Percentiles rank a stretch among this genome's conserved stretches.
phyloP scores from a whole-genome alignment of 1,140 invertebrate genomes.

The Maniola jurtina region DNA sequence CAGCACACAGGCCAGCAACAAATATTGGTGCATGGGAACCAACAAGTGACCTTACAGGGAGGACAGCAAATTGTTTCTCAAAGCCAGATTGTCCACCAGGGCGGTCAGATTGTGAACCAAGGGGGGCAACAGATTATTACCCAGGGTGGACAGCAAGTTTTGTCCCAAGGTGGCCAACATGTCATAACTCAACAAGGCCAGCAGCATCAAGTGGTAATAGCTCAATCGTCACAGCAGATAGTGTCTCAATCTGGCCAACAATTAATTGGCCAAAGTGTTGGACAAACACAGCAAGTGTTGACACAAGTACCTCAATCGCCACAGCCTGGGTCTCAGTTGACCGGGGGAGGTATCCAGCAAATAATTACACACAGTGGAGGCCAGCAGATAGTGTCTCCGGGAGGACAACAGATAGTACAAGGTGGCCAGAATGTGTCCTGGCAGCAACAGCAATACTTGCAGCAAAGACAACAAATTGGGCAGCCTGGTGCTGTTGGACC shows the following conservation, averaged over 20 bases:
- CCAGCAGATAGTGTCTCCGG: constrained; percentile 71
- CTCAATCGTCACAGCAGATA: constrained; percentile 66
- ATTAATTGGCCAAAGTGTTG: constrained; percentile 64
- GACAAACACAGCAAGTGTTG: constrained; percentile 66
- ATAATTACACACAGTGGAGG: constrained; percentile 69
- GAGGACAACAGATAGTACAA: constrained; percentile 70
- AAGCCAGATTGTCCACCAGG: constrained; percentile 70
- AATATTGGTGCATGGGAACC: constrained; percentile 71
- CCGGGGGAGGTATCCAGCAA: constrained; percentile 61
- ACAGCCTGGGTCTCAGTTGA: constrained; percentile 54
- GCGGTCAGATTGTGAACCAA: constrained; percentile 69
- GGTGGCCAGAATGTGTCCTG: constrained; percentile 67
- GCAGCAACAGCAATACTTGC: constrained; percentile 73
- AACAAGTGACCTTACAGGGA: constrained; percentile 69
- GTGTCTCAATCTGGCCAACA: constrained; percentile 67
- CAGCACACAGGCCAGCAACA: constrained; percentile 74
- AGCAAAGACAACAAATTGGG: constrained; percentile 67
- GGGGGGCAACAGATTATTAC: constrained; percentile 68
- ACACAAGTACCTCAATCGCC: constrained; percentile 67
- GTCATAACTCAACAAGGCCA: constrained; percentile 71
- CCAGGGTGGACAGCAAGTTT: constrained; percentile 64
- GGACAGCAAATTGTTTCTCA: constrained; percentile 72
- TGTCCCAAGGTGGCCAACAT: constrained; percentile 71
- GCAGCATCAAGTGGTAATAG: constrained; percentile 72
- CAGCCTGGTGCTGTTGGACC: constrained; percentile 69